A percentile compares a stretch with the other conserved stretches of the same genome.
Conservation (phyloP, 2,113 vertebrate genomes). For the Thamnophis sirtalis region DNA sequence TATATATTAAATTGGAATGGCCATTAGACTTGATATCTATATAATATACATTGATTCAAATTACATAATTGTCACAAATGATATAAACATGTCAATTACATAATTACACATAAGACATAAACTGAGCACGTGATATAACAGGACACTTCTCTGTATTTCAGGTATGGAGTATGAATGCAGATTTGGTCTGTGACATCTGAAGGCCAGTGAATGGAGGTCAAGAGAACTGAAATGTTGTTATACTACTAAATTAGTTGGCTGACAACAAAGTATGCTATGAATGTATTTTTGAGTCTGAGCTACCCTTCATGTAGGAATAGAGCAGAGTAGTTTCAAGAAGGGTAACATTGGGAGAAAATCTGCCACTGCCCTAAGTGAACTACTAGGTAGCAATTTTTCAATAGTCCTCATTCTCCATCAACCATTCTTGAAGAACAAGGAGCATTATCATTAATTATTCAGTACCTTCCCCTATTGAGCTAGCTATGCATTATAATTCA, state of each 20-base stretch:
- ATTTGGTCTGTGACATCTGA: not conserved
- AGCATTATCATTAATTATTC: conserved; percentile 13
- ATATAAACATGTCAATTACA: not conserved
- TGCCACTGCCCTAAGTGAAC: not conserved
- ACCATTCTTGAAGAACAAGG: not conserved
- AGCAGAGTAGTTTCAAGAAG: not conserved
- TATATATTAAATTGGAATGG: not conserved
- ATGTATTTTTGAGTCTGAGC: not conserved
- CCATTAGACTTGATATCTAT: not conserved
- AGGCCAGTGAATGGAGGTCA: not conserved
- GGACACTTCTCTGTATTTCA: not conserved
- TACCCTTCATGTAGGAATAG: not conserved
- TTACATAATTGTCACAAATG: not conserved
- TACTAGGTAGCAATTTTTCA: not conserved
- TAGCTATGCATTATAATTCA: conserved; percentile 1
- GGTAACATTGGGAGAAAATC: not conserved
- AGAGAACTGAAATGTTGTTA: not conserved
- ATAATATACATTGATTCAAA: not conserved
- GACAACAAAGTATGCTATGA: not conserved
- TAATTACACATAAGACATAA: not conserved
- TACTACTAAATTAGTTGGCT: not conserved
- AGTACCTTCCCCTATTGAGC: not conserved
- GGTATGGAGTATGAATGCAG: not conserved
- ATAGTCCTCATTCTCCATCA: not conserved
- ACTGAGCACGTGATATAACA: not conserved